These are phyloP conservation scores for Brachionus sp. DNA, from an alignment of 1,140 invertebrate genomes.

Conservation along the genomic window DNA sequence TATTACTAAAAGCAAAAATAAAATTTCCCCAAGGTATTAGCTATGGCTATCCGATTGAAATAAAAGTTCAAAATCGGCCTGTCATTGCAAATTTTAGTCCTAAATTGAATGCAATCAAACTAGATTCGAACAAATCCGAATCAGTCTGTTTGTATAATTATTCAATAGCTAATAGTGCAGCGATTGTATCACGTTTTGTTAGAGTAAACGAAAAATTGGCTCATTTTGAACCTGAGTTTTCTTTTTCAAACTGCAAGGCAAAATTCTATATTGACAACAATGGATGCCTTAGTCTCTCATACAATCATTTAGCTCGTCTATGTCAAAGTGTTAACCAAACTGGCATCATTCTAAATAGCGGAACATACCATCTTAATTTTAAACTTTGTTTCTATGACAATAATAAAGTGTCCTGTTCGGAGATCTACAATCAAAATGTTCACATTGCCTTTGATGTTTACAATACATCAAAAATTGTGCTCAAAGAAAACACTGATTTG, in stretches of 20 bases:
- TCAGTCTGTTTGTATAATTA: neutral
- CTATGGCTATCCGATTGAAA: neutral
- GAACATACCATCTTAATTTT: neutral
- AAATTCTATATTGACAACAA: conserved; percentile 11
- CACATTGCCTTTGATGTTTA: neutral
- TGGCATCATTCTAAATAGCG: neutral
- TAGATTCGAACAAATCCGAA: neutral
- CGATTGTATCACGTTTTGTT: neutral
- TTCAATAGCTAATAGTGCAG: neutral
- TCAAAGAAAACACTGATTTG: neutral
- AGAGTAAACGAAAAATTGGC: conserved; percentile 19
- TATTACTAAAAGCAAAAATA: neutral
- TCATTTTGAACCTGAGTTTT: conserved; percentile 29
- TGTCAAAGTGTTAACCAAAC: neutral
- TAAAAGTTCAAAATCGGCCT: neutral
- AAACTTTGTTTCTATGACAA: conserved; percentile 20
- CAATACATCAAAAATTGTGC: neutral
- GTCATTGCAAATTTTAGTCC: neutral
- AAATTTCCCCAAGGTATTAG: neutral
- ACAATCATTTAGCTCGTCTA: neutral
- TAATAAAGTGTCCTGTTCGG: conserved; percentile 26
- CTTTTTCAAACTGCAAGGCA: neutral
- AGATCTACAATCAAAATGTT: conserved; percentile 11
- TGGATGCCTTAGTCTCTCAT: neutral
- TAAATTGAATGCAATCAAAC: neutral